Percentiles rank a stretch among this genome's conserved stretches.
These are phyloP conservation scores for Dermochelys coriacea DNA, from an alignment of 2,797 vertebrate species.

Conservation along the genomic window DNA sequence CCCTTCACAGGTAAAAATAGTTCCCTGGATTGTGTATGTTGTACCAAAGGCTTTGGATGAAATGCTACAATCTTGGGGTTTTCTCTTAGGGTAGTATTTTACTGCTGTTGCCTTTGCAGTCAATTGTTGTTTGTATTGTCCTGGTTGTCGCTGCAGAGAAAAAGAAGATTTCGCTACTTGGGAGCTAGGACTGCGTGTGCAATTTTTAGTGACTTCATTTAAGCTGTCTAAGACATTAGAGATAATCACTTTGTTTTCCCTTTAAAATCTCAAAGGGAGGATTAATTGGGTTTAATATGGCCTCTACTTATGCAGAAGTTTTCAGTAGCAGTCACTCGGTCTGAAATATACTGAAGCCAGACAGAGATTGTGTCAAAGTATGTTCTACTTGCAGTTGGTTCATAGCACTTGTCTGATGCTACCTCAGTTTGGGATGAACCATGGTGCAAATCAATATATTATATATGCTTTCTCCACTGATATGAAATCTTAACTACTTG, in stretches of 20 bases:
- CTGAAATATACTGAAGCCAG: not conserved
- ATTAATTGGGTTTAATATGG: not conserved
- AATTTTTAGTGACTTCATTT: not conserved
- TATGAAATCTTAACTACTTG: no score
- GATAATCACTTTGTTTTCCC: not conserved
- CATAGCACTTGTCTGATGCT: not conserved
- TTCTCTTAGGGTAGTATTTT: not conserved
- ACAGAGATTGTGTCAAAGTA: no score
- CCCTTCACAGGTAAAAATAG: not conserved
- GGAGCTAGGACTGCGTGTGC: not conserved
- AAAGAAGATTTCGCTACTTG: not conserved
- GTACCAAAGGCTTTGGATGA: not conserved
- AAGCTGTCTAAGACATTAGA: not conserved
- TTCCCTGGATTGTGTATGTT: not conserved
- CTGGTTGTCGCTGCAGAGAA: not conserved
- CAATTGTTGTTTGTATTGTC: not conserved
- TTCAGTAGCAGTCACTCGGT: not conserved
- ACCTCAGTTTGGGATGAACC: not conserved
- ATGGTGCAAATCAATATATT: not conserved
- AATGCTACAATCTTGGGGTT: not conserved
- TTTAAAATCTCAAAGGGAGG: not conserved
- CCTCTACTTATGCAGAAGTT: conserved; percentile 23
- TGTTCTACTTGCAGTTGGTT: not conserved
- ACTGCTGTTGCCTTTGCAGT: not conserved
- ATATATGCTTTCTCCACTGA: not conserved